Conservation (phyloP, 2,888 invertebrate species). For the Nasonovia ribisnigri region DNA sequence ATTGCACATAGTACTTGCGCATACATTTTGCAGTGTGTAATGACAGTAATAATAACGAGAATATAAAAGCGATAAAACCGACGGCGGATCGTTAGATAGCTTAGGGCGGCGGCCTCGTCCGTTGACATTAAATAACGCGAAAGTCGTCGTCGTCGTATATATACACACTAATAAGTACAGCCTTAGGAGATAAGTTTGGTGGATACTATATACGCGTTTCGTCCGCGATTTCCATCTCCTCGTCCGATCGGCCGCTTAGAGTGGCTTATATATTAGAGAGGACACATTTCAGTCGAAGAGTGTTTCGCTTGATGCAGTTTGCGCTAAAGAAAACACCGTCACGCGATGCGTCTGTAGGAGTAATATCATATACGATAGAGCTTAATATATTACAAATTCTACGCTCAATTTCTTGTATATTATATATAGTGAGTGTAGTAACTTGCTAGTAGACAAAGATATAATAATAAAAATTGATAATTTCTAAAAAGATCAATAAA, state of each 20-base stretch:
- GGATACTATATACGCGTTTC: background rate
- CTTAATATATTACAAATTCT: background rate
- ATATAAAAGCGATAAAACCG: background rate
- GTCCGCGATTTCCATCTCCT: background rate
- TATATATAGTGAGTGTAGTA: background rate
- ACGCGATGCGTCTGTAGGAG: background rate
- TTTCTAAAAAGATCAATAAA: background rate
- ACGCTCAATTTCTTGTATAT: background rate
- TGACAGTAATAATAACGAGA: conserved; percentile 17
- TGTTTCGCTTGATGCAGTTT: background rate
- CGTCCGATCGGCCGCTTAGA: background rate
- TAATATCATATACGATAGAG: background rate
- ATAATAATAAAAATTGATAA: background rate
- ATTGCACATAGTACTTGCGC: background rate
- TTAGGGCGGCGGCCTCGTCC: background rate
- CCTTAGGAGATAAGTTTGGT: background rate
- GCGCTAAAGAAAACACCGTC: background rate
- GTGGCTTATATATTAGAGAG: background rate
- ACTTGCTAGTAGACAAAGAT: too few species aligned
- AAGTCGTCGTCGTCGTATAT: background rate
- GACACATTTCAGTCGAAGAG: background rate
- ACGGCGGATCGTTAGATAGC: background rate
- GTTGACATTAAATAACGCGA: conserved; percentile 8
- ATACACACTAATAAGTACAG: conserved; percentile 14
- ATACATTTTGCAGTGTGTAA: background rate